phyloP scores from a whole-genome alignment of 1,140 invertebrate species.

The Holcopasites calliopsidis region DNA sequence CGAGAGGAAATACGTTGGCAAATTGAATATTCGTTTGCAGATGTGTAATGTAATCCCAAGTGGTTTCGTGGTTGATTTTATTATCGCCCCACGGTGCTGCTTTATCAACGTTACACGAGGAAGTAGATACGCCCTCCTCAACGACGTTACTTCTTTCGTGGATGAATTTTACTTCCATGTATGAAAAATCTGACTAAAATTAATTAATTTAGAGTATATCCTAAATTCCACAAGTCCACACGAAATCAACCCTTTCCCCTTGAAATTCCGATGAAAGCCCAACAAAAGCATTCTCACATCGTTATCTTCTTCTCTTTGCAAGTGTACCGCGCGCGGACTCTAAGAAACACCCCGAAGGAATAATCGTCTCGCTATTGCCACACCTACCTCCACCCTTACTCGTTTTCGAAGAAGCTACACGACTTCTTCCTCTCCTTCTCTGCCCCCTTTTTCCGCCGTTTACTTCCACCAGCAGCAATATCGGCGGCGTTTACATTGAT shows the following conservation, averaged over 20 bases:
- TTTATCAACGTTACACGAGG: constrained; percentile 21
- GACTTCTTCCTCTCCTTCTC: background rate
- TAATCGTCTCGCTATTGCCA: constrained; percentile 8
- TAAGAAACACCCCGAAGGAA: constrained; percentile 10
- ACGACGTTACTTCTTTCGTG: background rate
- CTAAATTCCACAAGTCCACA: too few species aligned
- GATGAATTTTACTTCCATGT: background rate
- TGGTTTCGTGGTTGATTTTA: background rate
- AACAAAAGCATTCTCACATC: too few species aligned
- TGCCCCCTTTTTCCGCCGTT: background rate
- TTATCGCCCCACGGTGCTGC: background rate
- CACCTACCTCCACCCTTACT: background rate
- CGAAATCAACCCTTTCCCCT: too few species aligned
- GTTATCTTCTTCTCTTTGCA: background rate
- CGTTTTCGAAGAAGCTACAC: background rate
- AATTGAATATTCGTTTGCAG: too few species aligned
- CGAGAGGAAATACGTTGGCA: too few species aligned
- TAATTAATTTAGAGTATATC: too few species aligned
- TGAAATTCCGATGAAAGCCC: too few species aligned
- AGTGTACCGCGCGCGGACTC: background rate
- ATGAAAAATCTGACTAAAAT: too few species aligned
- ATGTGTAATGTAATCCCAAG: too few species aligned
- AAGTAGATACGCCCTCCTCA: background rate
- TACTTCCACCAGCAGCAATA: too few species aligned
- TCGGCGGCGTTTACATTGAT: constrained; percentile 26